Evolutionary conservation across 2,113 vertebrate genomes (phyloP), one percentile per base, ranked within the genome.

Genomic region (Cebidichthys violaceus): DNA sequence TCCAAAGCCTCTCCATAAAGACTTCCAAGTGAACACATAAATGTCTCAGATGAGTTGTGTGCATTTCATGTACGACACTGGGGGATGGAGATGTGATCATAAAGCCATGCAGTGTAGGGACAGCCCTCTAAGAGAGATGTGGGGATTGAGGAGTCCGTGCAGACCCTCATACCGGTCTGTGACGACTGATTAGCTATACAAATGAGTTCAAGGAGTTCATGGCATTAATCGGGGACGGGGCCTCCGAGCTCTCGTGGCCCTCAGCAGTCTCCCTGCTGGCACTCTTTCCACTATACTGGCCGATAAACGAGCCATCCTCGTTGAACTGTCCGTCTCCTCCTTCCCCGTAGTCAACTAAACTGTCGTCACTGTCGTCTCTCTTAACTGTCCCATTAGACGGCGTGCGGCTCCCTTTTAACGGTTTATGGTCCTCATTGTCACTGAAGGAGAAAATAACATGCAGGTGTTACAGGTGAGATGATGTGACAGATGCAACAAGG

Each of bases 301-400:
- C 98, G 84, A 99, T 99, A 95, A 99, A 99, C 31, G 98, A 99
- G 90, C 98, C 98, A 79, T 99, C 98, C 93, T 99, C 98, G 93
- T 99, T 99, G 96, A 99, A 99, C 92, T 99, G 98, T 81, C 97
- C 97, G 43, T 99, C 99, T 89, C 97, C 98, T 70, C 97, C 98
- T 93, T 99, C 98, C 82, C 97, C 97, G 95, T 99, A 99, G 96
- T 99, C 97, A 94, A 99, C 98, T 95, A 99, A 96, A 95, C 98
- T 99, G 93, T 99, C 98, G 85, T 99, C 98, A 84, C 98, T 99
- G 88, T 98, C 97, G 87, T 97, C 97, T 82, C 98, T 96, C 96
- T 97, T 98, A 95, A 99, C 97, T 90, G 97, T 99, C 88, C 97
- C 97, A 88, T 97, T 97, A 90, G 98, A 99, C 71, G 98, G 97